Base-by-base conservation (phyloP, 2,888 invertebrate genomes). In the Hoplodrina blanda region DNA sequence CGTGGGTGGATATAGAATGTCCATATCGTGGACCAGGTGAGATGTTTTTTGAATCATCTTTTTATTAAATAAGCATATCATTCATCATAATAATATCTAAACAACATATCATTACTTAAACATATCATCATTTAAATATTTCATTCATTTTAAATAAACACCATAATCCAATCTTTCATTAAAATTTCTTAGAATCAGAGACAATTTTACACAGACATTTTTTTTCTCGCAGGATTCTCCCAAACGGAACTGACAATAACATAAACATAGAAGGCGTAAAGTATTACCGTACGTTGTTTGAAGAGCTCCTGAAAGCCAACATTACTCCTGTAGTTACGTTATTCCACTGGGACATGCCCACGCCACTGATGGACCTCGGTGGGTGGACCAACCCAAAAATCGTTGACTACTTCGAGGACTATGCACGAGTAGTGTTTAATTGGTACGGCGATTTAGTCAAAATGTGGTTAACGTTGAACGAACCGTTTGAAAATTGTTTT, bases 401-500 rank as follows among this genome's bases (percentile, higher is more conserved):
- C 50, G 93, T 95, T 1, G 95, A 96, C 65, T 96, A 95, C 84
- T 97, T 96, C 74, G 95, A 91, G 78, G 96, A 97, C 80, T 97
- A 96, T 81, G 97, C 96, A 0, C 88, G 94, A 68, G 88, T 96
- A 0, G 93, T 96, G 19, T 97, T 97, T 77, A 94, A 94, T 49
- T 89, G 96, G 80, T 97, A 96, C 69, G 97, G 97, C 0, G 97
- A 97, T 86, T 92, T 97, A 61, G 96, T 98, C 15, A 97, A 96
- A 89, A 92, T 96, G 41, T 98, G 98, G 98, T 97, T 97, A 0
- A 98, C 98, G 1, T 96, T 98, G 80, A 98, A 98, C 85, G 98
- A 98, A 86, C 97, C 98, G 0, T 95, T 95, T 82, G 92, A 95
- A 70, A 94, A 96, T 83, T 96, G 96, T 81, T 87, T 84, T 76